Evolutionary conservation across 2,888 invertebrate genomes (phyloP).

Genomic region (Drosophila trichaetosa): DNA sequence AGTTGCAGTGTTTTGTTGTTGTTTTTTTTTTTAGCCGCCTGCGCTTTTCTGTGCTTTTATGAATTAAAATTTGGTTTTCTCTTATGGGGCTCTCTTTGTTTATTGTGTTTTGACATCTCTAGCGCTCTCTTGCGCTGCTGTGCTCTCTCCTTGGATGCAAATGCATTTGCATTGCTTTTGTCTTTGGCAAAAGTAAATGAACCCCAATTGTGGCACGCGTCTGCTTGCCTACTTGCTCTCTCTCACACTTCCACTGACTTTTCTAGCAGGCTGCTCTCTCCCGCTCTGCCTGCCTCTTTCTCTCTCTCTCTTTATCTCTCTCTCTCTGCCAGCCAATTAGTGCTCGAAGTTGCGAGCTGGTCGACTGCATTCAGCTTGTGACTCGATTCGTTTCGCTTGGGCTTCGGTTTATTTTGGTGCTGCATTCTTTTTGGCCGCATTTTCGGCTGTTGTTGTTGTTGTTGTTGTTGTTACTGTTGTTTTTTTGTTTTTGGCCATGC

Average conservation of each 20-base stretch:
- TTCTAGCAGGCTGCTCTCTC: slow-evolving; percentile 12
- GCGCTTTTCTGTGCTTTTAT: slow-evolving; percentile 53
- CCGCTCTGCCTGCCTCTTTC: slow-evolving; percentile 2
- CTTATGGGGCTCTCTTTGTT: not conserved
- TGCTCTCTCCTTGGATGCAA: slow-evolving; percentile 2
- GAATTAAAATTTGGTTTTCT: slow-evolving; percentile 58
- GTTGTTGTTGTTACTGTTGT: slow-evolving; percentile 27
- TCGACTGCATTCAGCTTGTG: slow-evolving; percentile 60
- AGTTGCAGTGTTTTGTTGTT: slow-evolving; percentile 21
- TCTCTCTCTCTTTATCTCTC: slow-evolving; percentile 5
- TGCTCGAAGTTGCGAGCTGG: slow-evolving; percentile 43
- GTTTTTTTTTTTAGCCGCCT: not conserved
- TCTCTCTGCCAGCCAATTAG: slow-evolving; percentile 56
- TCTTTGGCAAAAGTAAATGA: slow-evolving; percentile 66
- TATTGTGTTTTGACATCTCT: not conserved
- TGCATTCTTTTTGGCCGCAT: slow-evolving; percentile 74
- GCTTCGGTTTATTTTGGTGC: slow-evolving; percentile 77
- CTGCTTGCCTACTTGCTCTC: slow-evolving; percentile 3
- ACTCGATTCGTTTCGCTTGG: slow-evolving; percentile 55
- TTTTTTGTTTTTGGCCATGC: slow-evolving; percentile 51
- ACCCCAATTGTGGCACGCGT: slow-evolving; percentile 52
- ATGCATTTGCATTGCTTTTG: slow-evolving; percentile 32
- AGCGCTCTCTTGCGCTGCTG: slow-evolving; percentile 9
- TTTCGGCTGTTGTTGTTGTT: slow-evolving; percentile 49
- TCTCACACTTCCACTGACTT: slow-evolving; percentile 1